Percentiles rank a stretch among this genome's conserved stretches.
Conservation (phyloP, 2,113 vertebrate species). For the Dicaeum eximium region DNA sequence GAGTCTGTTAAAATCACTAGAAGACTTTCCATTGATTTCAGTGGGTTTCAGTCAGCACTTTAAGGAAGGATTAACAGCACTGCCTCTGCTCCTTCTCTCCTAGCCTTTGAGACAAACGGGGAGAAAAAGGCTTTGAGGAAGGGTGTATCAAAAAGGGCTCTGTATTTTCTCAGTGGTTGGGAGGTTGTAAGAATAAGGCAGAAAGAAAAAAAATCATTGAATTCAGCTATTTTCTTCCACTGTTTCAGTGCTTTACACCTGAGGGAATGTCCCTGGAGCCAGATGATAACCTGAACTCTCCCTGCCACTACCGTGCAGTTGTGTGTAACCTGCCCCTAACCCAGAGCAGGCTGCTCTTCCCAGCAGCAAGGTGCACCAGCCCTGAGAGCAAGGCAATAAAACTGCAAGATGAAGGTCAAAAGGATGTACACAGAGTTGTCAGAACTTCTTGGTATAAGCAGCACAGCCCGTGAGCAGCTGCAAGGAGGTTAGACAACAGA, state of each 20-base stretch:
- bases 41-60: not conserved
- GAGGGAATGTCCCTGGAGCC: not conserved
- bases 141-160: not conserved
- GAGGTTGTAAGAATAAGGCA: not conserved
- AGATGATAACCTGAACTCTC: not conserved
- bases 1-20: not conserved
- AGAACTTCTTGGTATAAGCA: not conserved
- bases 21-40: not conserved
- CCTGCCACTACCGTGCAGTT: accelerated
- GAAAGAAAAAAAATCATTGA: not conserved
- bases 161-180: not conserved
- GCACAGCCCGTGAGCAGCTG: not conserved
- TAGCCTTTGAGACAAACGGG: not conserved
- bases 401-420: not conserved
- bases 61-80: not conserved
- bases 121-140: not conserved
- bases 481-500: not conserved
- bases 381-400: not conserved
- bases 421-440: not conserved
- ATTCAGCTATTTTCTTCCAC: not conserved
- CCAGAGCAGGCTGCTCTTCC: not conserved
- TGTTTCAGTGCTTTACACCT: not conserved
- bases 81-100: not conserved
- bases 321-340: not conserved
- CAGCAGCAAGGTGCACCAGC: not conserved